phyloP scores from a whole-genome alignment of 2,113 vertebrate genomes.

The Empidonax alnorum region DNA sequence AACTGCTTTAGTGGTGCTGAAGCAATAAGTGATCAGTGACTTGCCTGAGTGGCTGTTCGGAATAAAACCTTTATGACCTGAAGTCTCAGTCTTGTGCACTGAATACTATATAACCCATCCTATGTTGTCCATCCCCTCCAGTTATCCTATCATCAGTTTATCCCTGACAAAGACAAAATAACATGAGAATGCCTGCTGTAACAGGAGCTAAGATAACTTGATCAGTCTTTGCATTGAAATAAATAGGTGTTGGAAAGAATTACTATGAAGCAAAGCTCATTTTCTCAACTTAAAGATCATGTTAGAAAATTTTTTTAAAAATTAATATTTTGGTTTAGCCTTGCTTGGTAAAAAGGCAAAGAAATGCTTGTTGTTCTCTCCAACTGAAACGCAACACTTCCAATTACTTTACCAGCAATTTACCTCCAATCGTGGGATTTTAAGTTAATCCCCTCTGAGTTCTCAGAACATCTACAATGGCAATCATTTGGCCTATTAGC shows the following conservation, averaged over 20 bases:
- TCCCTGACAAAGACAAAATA: background rate
- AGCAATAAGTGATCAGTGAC: background rate
- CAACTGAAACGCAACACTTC: constrained; percentile 27
- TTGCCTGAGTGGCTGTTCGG: background rate
- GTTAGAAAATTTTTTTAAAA: background rate
- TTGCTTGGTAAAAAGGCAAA: background rate
- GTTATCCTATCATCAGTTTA: background rate
- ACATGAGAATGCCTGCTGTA: background rate
- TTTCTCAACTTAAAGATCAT: background rate
- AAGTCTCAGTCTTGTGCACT: background rate
- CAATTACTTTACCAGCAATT: constrained; percentile 49
- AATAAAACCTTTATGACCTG: background rate
- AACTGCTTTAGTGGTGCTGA: background rate
- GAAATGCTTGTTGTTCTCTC: background rate
- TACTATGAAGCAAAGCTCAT: background rate
- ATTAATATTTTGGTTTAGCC: background rate
- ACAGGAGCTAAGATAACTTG: background rate
- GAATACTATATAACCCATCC: background rate
- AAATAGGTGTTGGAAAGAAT: background rate
- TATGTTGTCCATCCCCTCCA: fast-evolving
- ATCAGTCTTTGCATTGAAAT: background rate
- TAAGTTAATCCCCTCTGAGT: constrained; percentile 39
- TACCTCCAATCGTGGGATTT: constrained; percentile 28
- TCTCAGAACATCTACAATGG: constrained; percentile 37
- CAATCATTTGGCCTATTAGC: constrained; percentile 45